Base-by-base conservation (phyloP, 2,888 invertebrate species). In the Drosophila recens region DNA sequence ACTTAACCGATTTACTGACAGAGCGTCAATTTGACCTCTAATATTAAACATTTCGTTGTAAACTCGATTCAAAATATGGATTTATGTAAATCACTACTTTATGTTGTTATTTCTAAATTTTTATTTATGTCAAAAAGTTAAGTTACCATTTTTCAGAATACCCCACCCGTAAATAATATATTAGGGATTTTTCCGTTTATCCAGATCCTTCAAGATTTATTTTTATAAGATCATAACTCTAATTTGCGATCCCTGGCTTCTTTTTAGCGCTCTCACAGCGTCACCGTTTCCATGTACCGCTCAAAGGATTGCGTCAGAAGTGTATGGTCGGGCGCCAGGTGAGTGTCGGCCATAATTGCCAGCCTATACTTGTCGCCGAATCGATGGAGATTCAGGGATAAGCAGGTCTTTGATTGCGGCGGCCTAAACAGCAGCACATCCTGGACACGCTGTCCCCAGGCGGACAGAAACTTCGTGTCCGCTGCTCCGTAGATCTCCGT, bases 271-370 rank as follows among this genome's bases (percentile, higher is more conserved):
- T 17, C 36, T 76, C 61, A 77, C 4, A 87, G 54, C 30, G 77
- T 82, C 13, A 82, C 83, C 34, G 85, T 89, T 78, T 92, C 89
- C 89, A 92, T 92, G 54, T 91, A 90, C 48, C 86, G 82, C 64
- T 92, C 91, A 74, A 92, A 93, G 30, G 90, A 82, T 66, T 89
- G 91, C 3, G 92, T 80, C 42, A 93, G 90, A 59, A 89, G 80
- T 9, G 86, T 83, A 62, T 93, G 92, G 72, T 92, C 90, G 4
- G 93, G 92, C 3, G 90, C 91, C 38, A 93, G 65, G 71, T 92
- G 91, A 2, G 92, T 92, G 52, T 93, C 92, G 0, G 92, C 92
- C 91, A 93, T 93, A 3, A 92, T 88, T 4, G 92, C 92, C 54
- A 93, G 75, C 27, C 92, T 87, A 57, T 90, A 91, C 40, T 87